Percentiles rank a stretch among this genome's conserved stretches.
Conservation (phyloP, 2,888 invertebrate species). For the Hesperia comma region DNA sequence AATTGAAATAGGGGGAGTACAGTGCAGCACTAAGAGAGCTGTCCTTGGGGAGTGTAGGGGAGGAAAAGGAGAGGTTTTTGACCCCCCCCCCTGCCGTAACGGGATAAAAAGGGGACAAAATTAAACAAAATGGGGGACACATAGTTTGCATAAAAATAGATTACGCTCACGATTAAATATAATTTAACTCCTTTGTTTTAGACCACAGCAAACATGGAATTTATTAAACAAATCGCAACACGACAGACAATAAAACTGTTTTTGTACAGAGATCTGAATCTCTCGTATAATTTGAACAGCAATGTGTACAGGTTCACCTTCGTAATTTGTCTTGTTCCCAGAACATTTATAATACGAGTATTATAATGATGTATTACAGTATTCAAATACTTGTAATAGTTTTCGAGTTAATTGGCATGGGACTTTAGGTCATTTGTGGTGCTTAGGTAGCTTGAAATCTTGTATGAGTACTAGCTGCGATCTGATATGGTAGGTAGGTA, state of each 20-base stretch:
- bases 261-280: constrained; percentile 53
- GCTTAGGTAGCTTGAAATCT: neutral
- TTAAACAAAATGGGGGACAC: too few species aligned
- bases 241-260: constrained; percentile 29
- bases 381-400: constrained; percentile 41
- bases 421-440: constrained; percentile 44
- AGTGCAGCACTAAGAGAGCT: too few species aligned
- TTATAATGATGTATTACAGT: neutral
- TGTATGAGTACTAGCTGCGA: neutral
- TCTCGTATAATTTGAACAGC: constrained; percentile 56
- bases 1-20: too few species aligned
- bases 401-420: constrained; percentile 55
- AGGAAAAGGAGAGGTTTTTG: too few species aligned
- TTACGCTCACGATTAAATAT: too few species aligned
- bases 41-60: too few species aligned
- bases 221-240: constrained; percentile 27
- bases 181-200: neutral
- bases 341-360: constrained; percentile 49
- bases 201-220: constrained; percentile 1
- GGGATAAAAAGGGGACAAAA: too few species aligned
- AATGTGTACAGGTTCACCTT: constrained; percentile 66
- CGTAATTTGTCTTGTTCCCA: constrained; percentile 73
- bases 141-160: too few species aligned
- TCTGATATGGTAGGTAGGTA: neutral
- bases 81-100: too few species aligned